These are phyloP conservation scores for Caenorhabditis virilis DNA, from an alignment of 2,888 invertebrate species.

Conservation along the genomic window DNA sequence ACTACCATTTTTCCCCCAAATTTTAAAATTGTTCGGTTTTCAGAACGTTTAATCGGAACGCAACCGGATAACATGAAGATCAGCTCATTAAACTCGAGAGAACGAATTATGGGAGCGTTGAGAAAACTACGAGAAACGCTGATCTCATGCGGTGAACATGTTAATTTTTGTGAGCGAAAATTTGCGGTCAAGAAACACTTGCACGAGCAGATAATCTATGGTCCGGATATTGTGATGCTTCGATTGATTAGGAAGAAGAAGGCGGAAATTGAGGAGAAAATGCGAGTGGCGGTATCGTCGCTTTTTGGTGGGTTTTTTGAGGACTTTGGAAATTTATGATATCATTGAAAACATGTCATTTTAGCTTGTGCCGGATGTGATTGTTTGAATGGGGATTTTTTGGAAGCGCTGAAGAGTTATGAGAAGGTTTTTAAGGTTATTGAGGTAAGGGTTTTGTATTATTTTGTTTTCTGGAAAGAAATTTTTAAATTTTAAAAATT, in stretches of 20 bases:
- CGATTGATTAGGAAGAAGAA: slow-evolving; percentile 11
- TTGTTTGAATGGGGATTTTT: no score
- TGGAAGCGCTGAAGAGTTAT: no score
- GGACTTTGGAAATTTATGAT: no score
- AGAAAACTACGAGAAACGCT: slow-evolving; percentile 8
- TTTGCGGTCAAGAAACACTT: no score
- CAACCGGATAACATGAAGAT: not conserved
- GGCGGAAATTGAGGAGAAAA: not conserved
- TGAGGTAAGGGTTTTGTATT: no score
- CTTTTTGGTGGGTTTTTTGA: not conserved
- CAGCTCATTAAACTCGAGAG: not conserved
- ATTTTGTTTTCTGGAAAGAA: no score
- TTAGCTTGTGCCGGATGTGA: no score
- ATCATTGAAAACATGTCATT: no score
- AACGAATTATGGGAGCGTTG: slow-evolving; percentile 12
- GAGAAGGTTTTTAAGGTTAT: no score
- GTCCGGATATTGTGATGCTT: slow-evolving; percentile 13
- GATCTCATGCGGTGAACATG: slow-evolving; percentile 5
- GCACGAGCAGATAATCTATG: not conserved
- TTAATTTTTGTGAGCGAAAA: no score
- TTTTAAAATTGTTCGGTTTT: no score
- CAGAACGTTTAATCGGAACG: not conserved
- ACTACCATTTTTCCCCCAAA: not conserved
- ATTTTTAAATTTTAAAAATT: no score
- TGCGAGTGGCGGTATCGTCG: not conserved